Evolutionary conservation across 53 echinoderm and acorn worm species (phyloP).

Genomic region (Actinopyga echinites): DNA sequence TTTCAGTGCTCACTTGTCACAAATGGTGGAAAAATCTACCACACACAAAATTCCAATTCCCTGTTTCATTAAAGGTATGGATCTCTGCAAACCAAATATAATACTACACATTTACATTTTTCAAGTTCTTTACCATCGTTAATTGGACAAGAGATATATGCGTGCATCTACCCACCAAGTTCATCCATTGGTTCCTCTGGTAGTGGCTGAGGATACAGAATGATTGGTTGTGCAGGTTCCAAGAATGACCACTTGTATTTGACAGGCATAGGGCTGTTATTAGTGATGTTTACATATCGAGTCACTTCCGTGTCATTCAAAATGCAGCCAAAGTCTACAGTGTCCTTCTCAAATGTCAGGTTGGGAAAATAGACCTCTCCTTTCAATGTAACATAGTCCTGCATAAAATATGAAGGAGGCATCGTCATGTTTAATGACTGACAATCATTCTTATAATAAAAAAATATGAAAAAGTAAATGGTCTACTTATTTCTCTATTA

Average conservation of each 20-base stretch:
- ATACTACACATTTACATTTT: too few species aligned
- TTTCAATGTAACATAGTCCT: slow-evolving; percentile 92
- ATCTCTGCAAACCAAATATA: too few species aligned
- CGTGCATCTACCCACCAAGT: slow-evolving; percentile 35
- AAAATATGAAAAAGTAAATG: too few species aligned
- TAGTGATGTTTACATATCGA: slow-evolving; percentile 94
- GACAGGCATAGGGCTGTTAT: slow-evolving; percentile 96
- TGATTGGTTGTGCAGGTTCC: slow-evolving; percentile 80
- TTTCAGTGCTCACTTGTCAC: too few species aligned
- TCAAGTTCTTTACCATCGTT: too few species aligned
- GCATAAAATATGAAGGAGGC: background rate
- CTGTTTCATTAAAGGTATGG: too few species aligned
- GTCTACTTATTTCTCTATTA: too few species aligned
- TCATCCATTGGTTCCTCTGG: slow-evolving; percentile 52
- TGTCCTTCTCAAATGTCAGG: slow-evolving; percentile 93
- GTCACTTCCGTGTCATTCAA: slow-evolving; percentile 99
- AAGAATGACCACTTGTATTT: slow-evolving; percentile 97
- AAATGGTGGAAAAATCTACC: too few species aligned
- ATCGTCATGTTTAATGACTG: too few species aligned
- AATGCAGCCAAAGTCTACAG: slow-evolving; percentile 97
- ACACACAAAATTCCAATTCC: too few species aligned
- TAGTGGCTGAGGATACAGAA: slow-evolving; percentile 77
- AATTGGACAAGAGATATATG: too few species aligned
- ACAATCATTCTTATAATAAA: too few species aligned
- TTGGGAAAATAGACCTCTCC: slow-evolving; percentile 99